phyloP scores from a whole-genome alignment of 2,888 invertebrate genomes.

The Chrysina gloriosa region DNA sequence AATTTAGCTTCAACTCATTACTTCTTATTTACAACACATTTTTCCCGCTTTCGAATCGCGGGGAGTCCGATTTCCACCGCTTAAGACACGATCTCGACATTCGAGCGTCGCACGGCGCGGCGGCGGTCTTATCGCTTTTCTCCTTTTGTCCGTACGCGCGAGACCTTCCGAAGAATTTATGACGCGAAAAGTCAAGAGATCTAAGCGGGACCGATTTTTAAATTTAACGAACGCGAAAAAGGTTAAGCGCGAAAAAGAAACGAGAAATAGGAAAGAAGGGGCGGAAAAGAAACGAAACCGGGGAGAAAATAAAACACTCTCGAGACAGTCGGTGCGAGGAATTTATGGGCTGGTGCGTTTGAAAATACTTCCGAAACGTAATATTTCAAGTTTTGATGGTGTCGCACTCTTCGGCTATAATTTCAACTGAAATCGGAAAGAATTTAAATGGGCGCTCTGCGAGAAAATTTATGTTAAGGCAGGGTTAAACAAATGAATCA shows the following conservation, averaged over 20 bases:
- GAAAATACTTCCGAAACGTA: conserved; percentile 16
- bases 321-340: conserved; percentile 7
- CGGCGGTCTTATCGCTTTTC: background rate
- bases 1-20: too few species aligned
- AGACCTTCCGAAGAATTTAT: conserved; percentile 20
- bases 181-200: conserved; percentile 28
- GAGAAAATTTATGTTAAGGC: background rate
- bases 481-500: too few species aligned
- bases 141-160: conserved; percentile 14
- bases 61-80: background rate
- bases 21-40: too few species aligned
- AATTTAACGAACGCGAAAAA: conserved; percentile 26
- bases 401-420: background rate
- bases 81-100: background rate
- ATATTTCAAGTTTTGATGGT: conserved; percentile 13
- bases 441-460: background rate
- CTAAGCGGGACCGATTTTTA: conserved; percentile 21
- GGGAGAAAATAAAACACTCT: conserved; percentile 29
- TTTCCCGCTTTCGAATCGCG: background rate
- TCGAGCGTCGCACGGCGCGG: background rate
- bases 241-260: background rate
- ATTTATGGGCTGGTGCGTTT: conserved; percentile 24
- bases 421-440: background rate
- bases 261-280: background rate
- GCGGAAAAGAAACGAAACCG: background rate